Evolutionary conservation across 2,888 invertebrate species (phyloP).

Genomic region (Siphonodentalium dalli): DNA sequence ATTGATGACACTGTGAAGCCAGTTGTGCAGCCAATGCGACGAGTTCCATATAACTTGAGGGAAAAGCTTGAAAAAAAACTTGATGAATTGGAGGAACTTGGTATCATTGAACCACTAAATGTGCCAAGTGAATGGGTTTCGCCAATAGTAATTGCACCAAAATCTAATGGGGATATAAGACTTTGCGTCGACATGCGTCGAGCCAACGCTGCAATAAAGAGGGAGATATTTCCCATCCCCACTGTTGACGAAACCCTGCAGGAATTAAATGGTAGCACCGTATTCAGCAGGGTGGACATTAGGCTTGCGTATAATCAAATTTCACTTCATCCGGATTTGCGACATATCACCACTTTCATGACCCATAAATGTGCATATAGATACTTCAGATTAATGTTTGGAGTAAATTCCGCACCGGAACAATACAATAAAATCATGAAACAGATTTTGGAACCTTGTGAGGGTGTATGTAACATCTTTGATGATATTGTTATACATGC

Average conservation of each 20-base stretch:
- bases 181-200: slow-evolving; percentile 30
- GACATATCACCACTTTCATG: slow-evolving; percentile 39
- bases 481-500: slow-evolving; percentile 34
- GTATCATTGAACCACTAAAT: slow-evolving; percentile 28
- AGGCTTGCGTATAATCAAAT: slow-evolving; percentile 38
- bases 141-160: slow-evolving; percentile 28
- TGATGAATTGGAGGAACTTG: slow-evolving; percentile 12
- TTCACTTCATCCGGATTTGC: slow-evolving; percentile 30
- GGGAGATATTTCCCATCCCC: slow-evolving; percentile 24
- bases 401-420: slow-evolving; percentile 32
- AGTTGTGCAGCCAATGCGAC: slow-evolving; percentile 6
- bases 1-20: slow-evolving; percentile 4
- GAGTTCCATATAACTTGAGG: slow-evolving; percentile 7
- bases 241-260: slow-evolving; percentile 22
- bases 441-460: slow-evolving; percentile 17
- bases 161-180: slow-evolving; percentile 18
- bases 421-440: slow-evolving; percentile 29
- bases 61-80: slow-evolving; percentile 21
- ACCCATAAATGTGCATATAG: slow-evolving; percentile 33
- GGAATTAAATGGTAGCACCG: slow-evolving; percentile 23
- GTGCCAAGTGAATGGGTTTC: slow-evolving; percentile 19
- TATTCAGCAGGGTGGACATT: slow-evolving; percentile 39
- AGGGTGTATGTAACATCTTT: slow-evolving; percentile 25
- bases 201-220: slow-evolving; percentile 23
- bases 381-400: slow-evolving; percentile 35